Evolutionary conservation across 1,140 invertebrate genomes (phyloP), one percentile per base, ranked within the genome.

Genomic region (Belonocnema kinseyi): DNA sequence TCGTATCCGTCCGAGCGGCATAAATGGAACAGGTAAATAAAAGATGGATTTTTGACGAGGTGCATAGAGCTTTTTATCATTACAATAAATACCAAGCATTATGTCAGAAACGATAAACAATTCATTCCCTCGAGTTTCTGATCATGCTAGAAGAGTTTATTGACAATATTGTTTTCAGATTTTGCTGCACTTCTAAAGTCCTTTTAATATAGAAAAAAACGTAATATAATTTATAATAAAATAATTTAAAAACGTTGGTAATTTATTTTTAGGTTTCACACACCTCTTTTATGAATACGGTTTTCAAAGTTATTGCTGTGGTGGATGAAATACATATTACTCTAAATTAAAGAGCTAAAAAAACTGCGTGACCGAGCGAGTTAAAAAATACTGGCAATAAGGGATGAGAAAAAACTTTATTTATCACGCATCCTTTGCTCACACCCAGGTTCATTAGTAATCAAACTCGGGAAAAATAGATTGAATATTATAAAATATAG

Each of bases 11-110:
- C 97, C 97, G 58, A 97, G 96, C 74, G 97, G 97, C 82, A 95
- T 97, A 90, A 98, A 98, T 90, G 96, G 96, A 88, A 97, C 96
- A 94, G 97, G 97, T 97, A 93, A 94, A 95, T 92, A 80, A 70
- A 56, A 54, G 10, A 74, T 66, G 11, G 0, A 6, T 40, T 12
- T 74, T 72, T 26, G 33, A 61, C 14, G n/a, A 33, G 26, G 54
- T 51, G 12, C 72, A 70, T 75, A 73, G 6, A 54, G 21, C 54
- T 78, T 76, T 54, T 73, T 51, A 76, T 14, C 17, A 76, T 40
- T 52, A n/a, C 51, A 74, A 61, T 51, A 61, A 53, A n/a, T 50
- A 75, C 17, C 50, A 79, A 66, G 40, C 26, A 54, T 50, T 61
- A 75, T 50, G 50, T 40, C 53, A 56, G 72, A 19, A 71, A 71